phyloP scores from a whole-genome alignment of 2,888 invertebrate species.

The Lasioglossum lativentre region DNA sequence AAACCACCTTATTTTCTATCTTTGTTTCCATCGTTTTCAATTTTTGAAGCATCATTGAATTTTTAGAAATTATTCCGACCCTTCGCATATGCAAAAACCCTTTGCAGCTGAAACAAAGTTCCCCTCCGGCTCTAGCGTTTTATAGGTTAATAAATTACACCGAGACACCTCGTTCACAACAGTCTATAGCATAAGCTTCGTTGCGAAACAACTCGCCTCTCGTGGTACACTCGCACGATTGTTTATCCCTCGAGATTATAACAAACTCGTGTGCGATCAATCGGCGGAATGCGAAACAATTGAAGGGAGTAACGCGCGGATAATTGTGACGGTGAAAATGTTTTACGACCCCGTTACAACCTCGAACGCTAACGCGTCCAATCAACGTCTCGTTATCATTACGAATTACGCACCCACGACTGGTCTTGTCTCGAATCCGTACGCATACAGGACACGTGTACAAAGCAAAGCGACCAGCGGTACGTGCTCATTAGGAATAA shows the following conservation, averaged over 20 bases:
- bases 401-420: constrained; percentile 52
- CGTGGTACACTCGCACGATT: not conserved
- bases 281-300: not conserved
- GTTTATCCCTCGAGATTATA: not conserved
- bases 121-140: not conserved
- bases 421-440: constrained; percentile 49
- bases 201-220: not conserved
- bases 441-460: constrained; percentile 38
- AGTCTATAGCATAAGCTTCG: not conserved
- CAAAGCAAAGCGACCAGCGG: constrained; percentile 52
- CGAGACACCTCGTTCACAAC: not conserved
- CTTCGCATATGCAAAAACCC: no score
- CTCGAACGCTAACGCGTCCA: constrained; percentile 41
- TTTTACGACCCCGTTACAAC: constrained; percentile 21
- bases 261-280: not conserved
- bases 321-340: constrained; percentile 23
- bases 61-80: not conserved
- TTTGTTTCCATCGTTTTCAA: no score
- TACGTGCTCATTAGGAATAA: constrained; percentile 69
- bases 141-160: not conserved
- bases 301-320: not conserved
- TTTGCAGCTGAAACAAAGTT: not conserved
- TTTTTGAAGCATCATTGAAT: not conserved
- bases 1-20: no score
- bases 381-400: constrained; percentile 62